Conservation (phyloP, 2,113 vertebrate genomes). For the Xiphorhynchus elegans region DNA sequence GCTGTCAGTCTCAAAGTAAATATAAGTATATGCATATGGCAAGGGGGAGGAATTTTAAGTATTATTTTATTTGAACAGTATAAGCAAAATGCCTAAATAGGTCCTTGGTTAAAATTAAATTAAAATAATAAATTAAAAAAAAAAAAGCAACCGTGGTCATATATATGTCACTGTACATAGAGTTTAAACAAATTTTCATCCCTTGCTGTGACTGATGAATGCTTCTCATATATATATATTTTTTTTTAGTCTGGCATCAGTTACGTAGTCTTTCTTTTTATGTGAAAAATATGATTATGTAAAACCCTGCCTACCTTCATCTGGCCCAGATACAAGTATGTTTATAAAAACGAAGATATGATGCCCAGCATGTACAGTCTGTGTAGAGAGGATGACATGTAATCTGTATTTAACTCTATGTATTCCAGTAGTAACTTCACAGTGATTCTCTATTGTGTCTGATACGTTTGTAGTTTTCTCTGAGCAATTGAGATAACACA, state of each 20-base stretch:
- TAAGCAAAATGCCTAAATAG: constrained; percentile 17
- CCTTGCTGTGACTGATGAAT: not conserved
- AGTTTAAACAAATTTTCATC: not conserved
- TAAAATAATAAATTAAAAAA: not conserved
- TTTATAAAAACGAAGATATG: not conserved
- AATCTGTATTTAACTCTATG: not conserved
- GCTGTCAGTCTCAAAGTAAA: constrained; percentile 40
- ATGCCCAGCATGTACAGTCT: not conserved
- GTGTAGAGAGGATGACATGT: not conserved
- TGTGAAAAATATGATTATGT: not conserved
- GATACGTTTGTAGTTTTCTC: not conserved
- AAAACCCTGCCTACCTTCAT: not conserved
- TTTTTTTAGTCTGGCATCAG: not conserved
- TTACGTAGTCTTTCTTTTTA: constrained; percentile 5
- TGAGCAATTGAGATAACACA: not conserved
- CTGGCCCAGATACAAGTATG: not conserved
- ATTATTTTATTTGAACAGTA: constrained; percentile 26
- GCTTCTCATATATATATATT: not conserved
- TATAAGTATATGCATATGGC: constrained; percentile 21
- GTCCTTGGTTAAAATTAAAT: not conserved
- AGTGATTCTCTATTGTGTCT: not conserved
- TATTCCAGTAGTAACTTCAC: not conserved
- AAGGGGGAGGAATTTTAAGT: constrained; percentile 1
- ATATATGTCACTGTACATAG: not conserved
- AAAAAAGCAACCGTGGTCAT: not conserved